Conservation (phyloP, 2,888 invertebrate genomes). For the Papilio protenor region DNA sequence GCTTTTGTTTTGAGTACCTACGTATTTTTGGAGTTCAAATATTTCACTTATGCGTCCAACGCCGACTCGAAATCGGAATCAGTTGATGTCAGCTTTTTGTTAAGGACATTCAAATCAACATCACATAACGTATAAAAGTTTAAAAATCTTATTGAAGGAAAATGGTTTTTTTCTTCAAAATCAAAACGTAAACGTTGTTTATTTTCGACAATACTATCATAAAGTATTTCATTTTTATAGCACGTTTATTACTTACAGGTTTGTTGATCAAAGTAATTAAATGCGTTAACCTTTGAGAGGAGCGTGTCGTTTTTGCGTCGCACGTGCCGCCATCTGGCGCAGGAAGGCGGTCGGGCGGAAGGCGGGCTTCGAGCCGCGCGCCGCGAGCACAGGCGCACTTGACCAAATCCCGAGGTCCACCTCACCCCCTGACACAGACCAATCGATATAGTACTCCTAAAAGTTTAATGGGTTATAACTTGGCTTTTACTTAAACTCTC, state of each 20-base stretch:
- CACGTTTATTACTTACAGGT: not conserved
- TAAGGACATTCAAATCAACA: not conserved
- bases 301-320: conserved; percentile 52
- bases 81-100: not conserved
- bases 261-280: not conserved
- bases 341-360: conserved; percentile 79
- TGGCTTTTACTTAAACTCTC: no score
- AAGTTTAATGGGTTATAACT: not conserved
- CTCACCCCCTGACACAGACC: conserved; percentile 1
- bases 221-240: not conserved
- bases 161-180: not conserved
- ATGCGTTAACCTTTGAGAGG: conserved; percentile 59
- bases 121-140: not conserved
- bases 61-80: not conserved
- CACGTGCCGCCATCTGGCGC: conserved; percentile 80
- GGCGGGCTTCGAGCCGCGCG: conserved; percentile 69
- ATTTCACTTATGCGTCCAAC: conserved; percentile 17
- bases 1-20: conserved; percentile 4
- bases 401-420: conserved; percentile 45
- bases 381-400: conserved; percentile 40
- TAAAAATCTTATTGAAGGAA: no score
- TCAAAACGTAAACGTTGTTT: not conserved
- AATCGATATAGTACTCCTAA: not conserved
- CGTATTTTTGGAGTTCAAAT: conserved; percentile 17
- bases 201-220: not conserved